Base-by-base conservation (phyloP, 2,888 invertebrate genomes). In the Anthophora plumipes region DNA sequence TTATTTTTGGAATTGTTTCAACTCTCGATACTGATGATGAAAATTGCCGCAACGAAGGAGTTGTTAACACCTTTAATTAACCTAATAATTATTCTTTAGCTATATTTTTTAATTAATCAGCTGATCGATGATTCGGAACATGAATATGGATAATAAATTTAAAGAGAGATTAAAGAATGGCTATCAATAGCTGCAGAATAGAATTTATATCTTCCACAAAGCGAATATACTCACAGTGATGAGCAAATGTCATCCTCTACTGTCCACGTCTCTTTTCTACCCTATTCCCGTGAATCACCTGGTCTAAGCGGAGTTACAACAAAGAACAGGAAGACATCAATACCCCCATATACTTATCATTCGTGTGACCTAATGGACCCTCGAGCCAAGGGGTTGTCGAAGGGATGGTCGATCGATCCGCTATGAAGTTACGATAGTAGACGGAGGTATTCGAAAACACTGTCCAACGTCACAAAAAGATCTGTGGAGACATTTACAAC, bases 371-470 rank as follows among this genome's bases (percentile, higher is more conserved):
- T 67, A 74, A 74, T 67, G 74, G 74, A 60, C 43, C 48, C 73
- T 59, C 73, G 59, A 59, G 59, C n/a, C 68, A 72, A 64, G 64
- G 66, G 73, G 64, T 73, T 64, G 72, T 20, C 59, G n/a, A n/a
- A n/a, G n/a, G n/a, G n/a, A n/a, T n/a, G 43, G 43, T 22, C 57
- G 71, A 67, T 77, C 77, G 72, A 77, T 72, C 77, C 61, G 25
- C 37, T 39, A 54, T 31, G 48, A 71, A 60, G 14, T 39, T 17
- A 17, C 25, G n/a, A n/a, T n/a, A n/a, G n/a, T n/a, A n/a, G n/a
- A n/a, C n/a, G n/a, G n/a, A n/a, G n/a, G n/a, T n/a, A n/a, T n/a
- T n/a, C n/a, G n/a, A n/a, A n/a, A n/a, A n/a, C n/a, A n/a, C n/a
- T n/a, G n/a, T n/a, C n/a, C n/a, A n/a, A n/a, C n/a, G n/a, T n/a